Evolutionary conservation across 2,888 invertebrate genomes (phyloP).

Genomic region (Podabrus alpinus): DNA sequence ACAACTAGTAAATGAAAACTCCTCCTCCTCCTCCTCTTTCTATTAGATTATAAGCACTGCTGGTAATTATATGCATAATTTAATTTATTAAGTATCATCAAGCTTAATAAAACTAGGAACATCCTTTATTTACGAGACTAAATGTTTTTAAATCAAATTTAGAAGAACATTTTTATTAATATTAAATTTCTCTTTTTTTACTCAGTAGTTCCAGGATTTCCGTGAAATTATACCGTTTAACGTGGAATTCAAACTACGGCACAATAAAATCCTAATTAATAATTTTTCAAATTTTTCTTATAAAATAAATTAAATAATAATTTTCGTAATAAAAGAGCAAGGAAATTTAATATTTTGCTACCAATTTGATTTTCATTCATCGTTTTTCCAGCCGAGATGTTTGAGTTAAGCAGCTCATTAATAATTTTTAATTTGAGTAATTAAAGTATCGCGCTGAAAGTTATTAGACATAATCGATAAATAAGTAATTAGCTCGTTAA

Average conservation of each 20-base stretch:
- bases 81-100: constrained; percentile 32
- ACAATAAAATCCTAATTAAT: background rate
- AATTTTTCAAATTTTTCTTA: background rate
- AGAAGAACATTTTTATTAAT: background rate
- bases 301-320: background rate
- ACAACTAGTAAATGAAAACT: constrained; percentile 16
- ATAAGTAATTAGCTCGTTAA: background rate
- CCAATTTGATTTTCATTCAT: background rate
- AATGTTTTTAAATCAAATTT: background rate
- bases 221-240: background rate
- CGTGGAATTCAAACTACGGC: background rate
- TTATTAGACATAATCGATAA: background rate
- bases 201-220: no score
- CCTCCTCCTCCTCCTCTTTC: constrained; percentile 6
- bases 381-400: background rate
- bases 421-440: background rate
- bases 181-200: no score
- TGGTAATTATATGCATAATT: constrained; percentile 31
- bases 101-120: constrained; percentile 22
- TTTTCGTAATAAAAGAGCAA: background rate
- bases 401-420: background rate
- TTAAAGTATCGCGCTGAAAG: background rate
- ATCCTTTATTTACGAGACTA: background rate
- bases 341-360: background rate
- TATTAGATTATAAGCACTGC: constrained; percentile 22